These are phyloP conservation scores for Pteronura brasiliensis DNA, from an alignment of 2,113 vertebrate species.

Conservation along the genomic window DNA sequence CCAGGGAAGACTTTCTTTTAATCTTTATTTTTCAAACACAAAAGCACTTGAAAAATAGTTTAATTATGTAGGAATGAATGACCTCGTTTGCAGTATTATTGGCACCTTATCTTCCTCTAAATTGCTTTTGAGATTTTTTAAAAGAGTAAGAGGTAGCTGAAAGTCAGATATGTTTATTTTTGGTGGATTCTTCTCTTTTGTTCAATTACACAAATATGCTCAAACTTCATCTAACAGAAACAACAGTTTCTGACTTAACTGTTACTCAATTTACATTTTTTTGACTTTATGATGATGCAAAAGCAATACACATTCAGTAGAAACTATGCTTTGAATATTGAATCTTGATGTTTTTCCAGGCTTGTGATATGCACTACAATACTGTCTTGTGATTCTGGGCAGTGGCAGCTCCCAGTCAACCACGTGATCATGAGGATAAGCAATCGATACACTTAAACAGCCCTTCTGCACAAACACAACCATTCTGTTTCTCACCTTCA, in stretches of 20 bases:
- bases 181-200: not conserved
- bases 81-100: not conserved
- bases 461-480: not conserved
- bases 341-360: not conserved
- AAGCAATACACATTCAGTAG: not conserved
- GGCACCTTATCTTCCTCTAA: not conserved
- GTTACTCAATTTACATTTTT: not conserved
- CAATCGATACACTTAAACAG: not conserved
- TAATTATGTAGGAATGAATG: not conserved
- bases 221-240: not conserved
- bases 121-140: not conserved
- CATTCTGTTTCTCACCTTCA: not conserved
- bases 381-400: not conserved
- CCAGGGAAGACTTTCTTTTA: not conserved
- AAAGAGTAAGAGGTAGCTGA: not conserved
- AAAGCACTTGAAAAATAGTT: not conserved
- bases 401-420: not conserved
- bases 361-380: too few relatives aligned
- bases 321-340: not conserved
- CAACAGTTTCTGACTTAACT: not conserved
- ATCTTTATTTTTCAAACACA: constrained; percentile 12
- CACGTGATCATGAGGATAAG: not conserved
- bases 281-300: not conserved
- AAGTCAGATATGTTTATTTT: not conserved
- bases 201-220: not conserved